These are phyloP conservation scores for Cordilura impudica DNA, from an alignment of 2,888 invertebrate genomes.

Conservation along the genomic window DNA sequence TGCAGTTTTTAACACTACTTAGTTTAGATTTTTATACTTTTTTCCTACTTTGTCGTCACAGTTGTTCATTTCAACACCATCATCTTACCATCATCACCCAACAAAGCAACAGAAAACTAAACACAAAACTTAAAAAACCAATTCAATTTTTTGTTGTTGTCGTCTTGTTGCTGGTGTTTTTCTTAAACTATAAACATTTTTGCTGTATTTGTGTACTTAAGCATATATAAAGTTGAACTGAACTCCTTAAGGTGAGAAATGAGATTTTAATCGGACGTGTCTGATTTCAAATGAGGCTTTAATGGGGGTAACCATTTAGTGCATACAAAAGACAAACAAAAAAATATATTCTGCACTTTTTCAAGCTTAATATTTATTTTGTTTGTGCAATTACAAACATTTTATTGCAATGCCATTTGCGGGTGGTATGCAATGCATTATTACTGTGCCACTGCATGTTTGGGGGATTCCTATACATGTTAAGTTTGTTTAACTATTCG, in stretches of 20 bases:
- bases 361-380: constrained; percentile 36
- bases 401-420: constrained; percentile 56
- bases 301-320: constrained; percentile 77
- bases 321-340: constrained; percentile 26
- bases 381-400: constrained; percentile 49
- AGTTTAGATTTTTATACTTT: constrained; percentile 10
- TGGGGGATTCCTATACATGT: background rate
- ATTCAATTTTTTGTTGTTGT: constrained; percentile 19
- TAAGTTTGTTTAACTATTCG: background rate
- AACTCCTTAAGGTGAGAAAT: constrained; percentile 77
- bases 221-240: constrained; percentile 22
- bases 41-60: constrained; percentile 52
- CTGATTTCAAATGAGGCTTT: constrained; percentile 78
- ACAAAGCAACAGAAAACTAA: constrained; percentile 17
- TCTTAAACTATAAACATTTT: constrained; percentile 9
- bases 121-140: constrained; percentile 22
- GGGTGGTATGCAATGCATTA: constrained; percentile 2
- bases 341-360: constrained; percentile 9
- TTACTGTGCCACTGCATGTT: background rate
- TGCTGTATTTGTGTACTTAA: constrained; percentile 28
- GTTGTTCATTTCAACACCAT: constrained; percentile 55
- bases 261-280: constrained; percentile 79
- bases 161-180: background rate
- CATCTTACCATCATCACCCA: constrained; percentile 16
- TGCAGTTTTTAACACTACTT: constrained; percentile 49